Evolutionary conservation across 1,140 invertebrate genomes (phyloP), one percentile per base, ranked within the genome.

Genomic region (Drosophila baimaii): DNA sequence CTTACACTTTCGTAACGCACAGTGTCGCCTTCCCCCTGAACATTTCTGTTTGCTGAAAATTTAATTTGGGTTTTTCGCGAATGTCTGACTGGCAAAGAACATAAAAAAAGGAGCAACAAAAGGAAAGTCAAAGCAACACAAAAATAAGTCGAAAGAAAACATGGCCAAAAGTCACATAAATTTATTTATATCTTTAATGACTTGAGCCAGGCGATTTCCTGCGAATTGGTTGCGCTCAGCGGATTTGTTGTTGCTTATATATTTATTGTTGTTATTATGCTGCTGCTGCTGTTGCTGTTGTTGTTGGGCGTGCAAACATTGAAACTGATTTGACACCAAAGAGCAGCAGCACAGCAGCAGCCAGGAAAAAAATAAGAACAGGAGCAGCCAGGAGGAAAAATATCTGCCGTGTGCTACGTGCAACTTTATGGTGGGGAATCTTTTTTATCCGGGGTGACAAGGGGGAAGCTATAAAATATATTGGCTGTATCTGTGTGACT

Each of bases 151-250:
- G 51, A 57, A 35, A 57, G 70, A 63, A 82, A 85, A 82, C 69
- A 82, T 65, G 37, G 76, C 76, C 70, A 79, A 84, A 83, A 91
- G 81, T 85, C 90, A 91, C 85, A 91, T 91, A 80, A 91, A 91
- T 91, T 91, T 91, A 91, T 91, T 86, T 91, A 91, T 91, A 76
- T 74, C 79, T 85, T 90, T 91, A 91, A 91, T 91, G 90, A 91
- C 81, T 91, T 85, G 75, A 91, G 83, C 83, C 79, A 68, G 75
- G 79, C 79, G 77, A 88, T 83, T 88, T 76, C 71, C 76, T 68
- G 84, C 52, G 83, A 89, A 88, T 89, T 86, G 83, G 69, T 56
- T 69, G 58, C 49, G 77, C 68, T 80, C 59, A 64, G 61, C 49
- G 64, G 66, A 70, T 71, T 71, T 74, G 41, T 35, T 66, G 59